These are phyloP conservation scores for Tenualosa thibaudeaui DNA, from an alignment of 2,797 vertebrate genomes.

Conservation along the genomic window DNA sequence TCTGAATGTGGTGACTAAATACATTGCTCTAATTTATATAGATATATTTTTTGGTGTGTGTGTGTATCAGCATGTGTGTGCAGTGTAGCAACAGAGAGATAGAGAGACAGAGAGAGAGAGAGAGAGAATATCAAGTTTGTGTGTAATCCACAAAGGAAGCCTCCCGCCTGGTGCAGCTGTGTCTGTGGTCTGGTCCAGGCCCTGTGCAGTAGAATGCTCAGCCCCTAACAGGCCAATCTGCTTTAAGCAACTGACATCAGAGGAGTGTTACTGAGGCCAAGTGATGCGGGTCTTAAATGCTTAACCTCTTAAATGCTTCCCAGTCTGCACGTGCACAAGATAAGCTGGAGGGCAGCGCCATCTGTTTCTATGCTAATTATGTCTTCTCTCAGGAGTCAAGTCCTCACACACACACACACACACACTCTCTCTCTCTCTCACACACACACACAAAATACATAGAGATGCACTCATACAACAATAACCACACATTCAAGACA, in stretches of 20 bases:
- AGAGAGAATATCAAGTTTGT: not conserved
- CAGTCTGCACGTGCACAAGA: slow-evolving; percentile 57
- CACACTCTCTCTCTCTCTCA: not conserved
- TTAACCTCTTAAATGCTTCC: slow-evolving; percentile 42
- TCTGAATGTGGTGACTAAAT: not conserved
- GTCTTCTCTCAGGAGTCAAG: not conserved
- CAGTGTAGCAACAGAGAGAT: not conserved
- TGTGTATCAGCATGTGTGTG: not conserved
- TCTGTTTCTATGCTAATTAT: slow-evolving; percentile 13
- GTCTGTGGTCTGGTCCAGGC: not conserved
- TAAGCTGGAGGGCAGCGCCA: slow-evolving; percentile 31
- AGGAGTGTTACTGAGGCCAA: not conserved
- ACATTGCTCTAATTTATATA: not conserved
- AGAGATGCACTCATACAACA: slow-evolving; percentile 13
- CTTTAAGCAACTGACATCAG: not conserved
- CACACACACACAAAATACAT: not conserved
- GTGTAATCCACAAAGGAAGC: not conserved
- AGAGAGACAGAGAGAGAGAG: not conserved
- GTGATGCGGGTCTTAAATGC: not conserved
- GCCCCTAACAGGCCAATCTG: not conserved
- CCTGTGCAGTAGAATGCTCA: not conserved
- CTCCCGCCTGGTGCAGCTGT: not conserved
- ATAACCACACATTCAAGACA: slow-evolving; percentile 2
- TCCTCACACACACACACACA: slow-evolving; percentile 32
- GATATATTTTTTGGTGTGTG: not conserved